Percentiles rank a stretch among this genome's conserved stretches.
Conservation (phyloP, 35 echinoderm and acorn worm genomes). For the Lytechinus variegatus region DNA sequence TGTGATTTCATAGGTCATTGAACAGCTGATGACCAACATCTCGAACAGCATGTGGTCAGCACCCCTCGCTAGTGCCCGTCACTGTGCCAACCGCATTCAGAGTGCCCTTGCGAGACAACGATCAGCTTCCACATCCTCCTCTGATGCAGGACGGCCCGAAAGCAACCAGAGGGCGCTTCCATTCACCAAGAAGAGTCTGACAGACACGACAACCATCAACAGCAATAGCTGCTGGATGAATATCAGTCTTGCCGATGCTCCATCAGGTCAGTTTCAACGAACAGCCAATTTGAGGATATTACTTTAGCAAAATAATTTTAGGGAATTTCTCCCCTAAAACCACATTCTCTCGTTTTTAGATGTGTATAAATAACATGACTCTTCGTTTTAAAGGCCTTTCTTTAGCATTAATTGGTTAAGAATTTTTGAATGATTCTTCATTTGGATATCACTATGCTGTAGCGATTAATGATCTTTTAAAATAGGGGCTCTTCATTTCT, state of each 20-base stretch:
- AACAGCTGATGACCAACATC: conserved; percentile 81
- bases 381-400: no score
- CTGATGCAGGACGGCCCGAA: neutral
- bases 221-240: neutral
- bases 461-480: no score
- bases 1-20: conserved; percentile 59
- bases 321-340: no score
- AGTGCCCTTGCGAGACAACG: neutral
- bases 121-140: neutral
- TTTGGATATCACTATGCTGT: no score
- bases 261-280: neutral
- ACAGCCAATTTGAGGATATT: no score
- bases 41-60: conserved; percentile 90
- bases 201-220: neutral
- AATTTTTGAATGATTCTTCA: no score
- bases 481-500: no score
- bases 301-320: neutral
- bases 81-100: conserved; percentile 51
- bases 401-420: no score
- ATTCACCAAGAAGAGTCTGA: neutral
- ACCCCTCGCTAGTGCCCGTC: conserved; percentile 64
- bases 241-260: neutral
- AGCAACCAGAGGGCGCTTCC: neutral
- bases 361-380: no score
- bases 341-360: no score